These are phyloP conservation scores for Melipona quadrifasciata DNA, from an alignment of 1,140 invertebrate species.

Conservation along the genomic window DNA sequence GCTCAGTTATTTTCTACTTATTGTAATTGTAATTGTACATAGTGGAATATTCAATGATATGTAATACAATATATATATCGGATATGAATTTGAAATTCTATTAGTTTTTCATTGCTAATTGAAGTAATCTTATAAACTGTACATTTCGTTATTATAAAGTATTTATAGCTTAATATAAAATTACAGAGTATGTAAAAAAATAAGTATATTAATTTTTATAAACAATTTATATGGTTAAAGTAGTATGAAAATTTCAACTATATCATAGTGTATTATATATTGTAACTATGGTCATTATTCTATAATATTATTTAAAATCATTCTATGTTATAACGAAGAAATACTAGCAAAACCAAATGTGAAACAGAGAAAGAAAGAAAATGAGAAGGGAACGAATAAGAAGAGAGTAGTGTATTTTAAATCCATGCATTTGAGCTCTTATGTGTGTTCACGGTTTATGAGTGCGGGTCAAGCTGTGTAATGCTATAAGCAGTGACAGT, in stretches of 20 bases:
- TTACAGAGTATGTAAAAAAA: background rate
- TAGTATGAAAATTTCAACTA: background rate
- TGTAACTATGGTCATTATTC: background rate
- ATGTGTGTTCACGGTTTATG: constrained; percentile 39
- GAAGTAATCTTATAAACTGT: background rate
- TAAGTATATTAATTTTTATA: background rate
- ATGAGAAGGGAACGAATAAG: constrained; percentile 15
- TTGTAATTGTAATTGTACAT: too few relatives aligned
- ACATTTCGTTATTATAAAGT: background rate
- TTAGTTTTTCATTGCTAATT: background rate
- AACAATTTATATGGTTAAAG: background rate
- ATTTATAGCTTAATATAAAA: background rate
- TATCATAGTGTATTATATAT: background rate
- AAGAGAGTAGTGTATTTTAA: background rate
- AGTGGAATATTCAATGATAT: background rate
- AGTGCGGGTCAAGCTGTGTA: constrained; percentile 55
- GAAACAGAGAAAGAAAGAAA: constrained; percentile 2
- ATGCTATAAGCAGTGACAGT: constrained; percentile 56
- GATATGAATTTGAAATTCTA: background rate
- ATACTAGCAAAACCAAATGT: background rate
- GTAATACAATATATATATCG: background rate
- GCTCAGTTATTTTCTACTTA: background rate
- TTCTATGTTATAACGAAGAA: constrained; percentile 26
- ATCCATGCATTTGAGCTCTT: constrained; percentile 5
- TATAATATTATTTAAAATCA: background rate